Evolutionary conservation across 1,140 invertebrate species (phyloP), one percentile per base, ranked within the genome.

Genomic region (Drosophila pseudoananassae): DNA sequence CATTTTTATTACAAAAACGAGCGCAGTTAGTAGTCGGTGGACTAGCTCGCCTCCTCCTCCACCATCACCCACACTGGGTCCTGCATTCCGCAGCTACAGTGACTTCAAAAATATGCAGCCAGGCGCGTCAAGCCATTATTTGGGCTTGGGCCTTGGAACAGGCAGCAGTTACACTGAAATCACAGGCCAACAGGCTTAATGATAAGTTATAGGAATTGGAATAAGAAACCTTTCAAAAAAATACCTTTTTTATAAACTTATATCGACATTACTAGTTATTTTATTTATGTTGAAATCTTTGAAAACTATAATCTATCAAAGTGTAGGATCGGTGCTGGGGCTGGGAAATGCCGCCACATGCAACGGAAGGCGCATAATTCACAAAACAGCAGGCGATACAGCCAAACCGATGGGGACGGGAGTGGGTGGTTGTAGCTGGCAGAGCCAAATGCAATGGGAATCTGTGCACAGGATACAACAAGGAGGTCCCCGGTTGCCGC

Each of bases 1-100:
- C 87, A 87, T 90, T 90, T 90, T 90, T 90, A 90, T 90, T 90
- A 69, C 66, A 87, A 88, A 85, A 82, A 87, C 82, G 83, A 88
- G 64, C 74, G 78, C 45, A 52, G 70, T 75, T 82, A 78, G 82
- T 87, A 78, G 78, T 78, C 64, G 73, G 78, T 64, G 82, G 59
- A 64, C 70, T 50, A 20, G 36, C n/a, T 29, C 31, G 20, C 12
- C 31, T 15, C 6, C 17, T n/a, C 43, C n/a, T 4, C 9, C 12
- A 4, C 36, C 12, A 12, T n/a, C n/a, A 2, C 4, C 4, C 5
- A 7, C 2, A 9, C 43, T 15, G 12, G 8, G 38, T 6, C 49
- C 14, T 9, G 14, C 57, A 36, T 47, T 47, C 57, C 52, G 55
- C 59, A 64, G 53, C 77, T 49, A 27, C 65, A 75, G 63, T 88